Conservation (phyloP, 2,797 vertebrate species). For the Gobionotothen gibberifrons region DNA sequence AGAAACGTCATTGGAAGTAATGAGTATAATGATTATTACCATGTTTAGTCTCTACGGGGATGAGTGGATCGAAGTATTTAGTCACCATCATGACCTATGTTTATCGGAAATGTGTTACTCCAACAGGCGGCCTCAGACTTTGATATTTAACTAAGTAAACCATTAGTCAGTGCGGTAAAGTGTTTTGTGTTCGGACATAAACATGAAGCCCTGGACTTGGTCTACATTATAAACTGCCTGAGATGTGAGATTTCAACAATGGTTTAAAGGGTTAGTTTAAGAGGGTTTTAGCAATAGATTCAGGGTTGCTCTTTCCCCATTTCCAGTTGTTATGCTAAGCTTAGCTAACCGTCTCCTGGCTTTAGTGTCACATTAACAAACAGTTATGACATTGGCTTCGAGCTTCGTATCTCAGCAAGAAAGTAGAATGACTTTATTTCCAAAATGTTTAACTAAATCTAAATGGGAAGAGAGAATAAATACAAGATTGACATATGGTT, state of each 20-base stretch:
- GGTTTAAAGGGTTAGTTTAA: not conserved
- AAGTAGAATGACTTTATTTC: too few relatives aligned
- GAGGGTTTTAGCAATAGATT: not conserved
- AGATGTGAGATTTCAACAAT: not conserved
- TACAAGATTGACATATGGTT: not conserved
- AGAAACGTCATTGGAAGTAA: not conserved
- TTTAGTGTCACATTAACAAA: not conserved
- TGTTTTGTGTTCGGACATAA: conserved; percentile 6
- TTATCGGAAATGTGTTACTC: not conserved
- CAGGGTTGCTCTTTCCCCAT: not conserved
- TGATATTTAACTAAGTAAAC: conserved; percentile 17
- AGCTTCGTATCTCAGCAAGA: not conserved
- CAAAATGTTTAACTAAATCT: not conserved
- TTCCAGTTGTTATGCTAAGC: not conserved
- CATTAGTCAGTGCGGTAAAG: conserved; percentile 2
- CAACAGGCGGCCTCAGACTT: not conserved
- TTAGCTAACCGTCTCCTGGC: not conserved
- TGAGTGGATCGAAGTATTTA: not conserved
- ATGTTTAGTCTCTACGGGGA: conserved; percentile 49
- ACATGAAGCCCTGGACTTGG: conserved; percentile 11
- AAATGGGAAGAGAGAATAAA: not conserved
- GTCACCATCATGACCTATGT: not conserved
- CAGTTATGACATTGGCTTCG: not conserved
- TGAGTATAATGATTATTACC: not conserved
- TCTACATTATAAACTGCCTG: conserved; percentile 10